Conservation (phyloP, 2,888 invertebrate species). For the Lepidocyrtoides sp. region DNA sequence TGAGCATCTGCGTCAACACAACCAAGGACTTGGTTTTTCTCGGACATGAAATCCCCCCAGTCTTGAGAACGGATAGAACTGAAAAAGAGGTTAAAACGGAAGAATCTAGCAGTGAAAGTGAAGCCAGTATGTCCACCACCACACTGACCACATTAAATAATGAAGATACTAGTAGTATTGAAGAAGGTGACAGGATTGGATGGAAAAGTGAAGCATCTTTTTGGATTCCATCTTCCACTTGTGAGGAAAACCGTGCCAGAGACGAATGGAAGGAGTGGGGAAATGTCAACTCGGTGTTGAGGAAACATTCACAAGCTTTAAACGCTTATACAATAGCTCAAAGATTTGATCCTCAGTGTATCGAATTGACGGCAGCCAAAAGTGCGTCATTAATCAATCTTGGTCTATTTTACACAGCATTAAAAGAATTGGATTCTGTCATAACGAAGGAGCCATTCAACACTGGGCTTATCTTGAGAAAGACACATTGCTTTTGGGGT, state of each 20-base stretch:
- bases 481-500: constrained; percentile 65
- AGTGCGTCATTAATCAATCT: constrained; percentile 57
- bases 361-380: constrained; percentile 25
- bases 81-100: background rate
- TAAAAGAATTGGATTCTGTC: constrained; percentile 35
- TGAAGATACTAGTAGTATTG: background rate
- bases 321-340: constrained; percentile 40
- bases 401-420: constrained; percentile 33
- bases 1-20: background rate
- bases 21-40: constrained; percentile 3
- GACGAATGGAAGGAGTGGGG: constrained; percentile 66
- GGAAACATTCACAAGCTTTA: constrained; percentile 42
- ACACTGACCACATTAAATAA: too few relatives aligned
- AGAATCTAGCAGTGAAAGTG: background rate
- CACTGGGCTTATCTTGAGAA: constrained; percentile 61
- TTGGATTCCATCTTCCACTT: background rate
- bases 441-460: constrained; percentile 39
- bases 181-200: background rate
- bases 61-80: background rate
- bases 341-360: constrained; percentile 33
- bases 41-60: background rate
- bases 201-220: constrained; percentile 31
- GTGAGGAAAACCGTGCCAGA: constrained; percentile 23
- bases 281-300: constrained; percentile 15
- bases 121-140: background rate